Base-by-base conservation (phyloP, 2,797 vertebrate genomes). In the Taeniopygia guttata region DNA sequence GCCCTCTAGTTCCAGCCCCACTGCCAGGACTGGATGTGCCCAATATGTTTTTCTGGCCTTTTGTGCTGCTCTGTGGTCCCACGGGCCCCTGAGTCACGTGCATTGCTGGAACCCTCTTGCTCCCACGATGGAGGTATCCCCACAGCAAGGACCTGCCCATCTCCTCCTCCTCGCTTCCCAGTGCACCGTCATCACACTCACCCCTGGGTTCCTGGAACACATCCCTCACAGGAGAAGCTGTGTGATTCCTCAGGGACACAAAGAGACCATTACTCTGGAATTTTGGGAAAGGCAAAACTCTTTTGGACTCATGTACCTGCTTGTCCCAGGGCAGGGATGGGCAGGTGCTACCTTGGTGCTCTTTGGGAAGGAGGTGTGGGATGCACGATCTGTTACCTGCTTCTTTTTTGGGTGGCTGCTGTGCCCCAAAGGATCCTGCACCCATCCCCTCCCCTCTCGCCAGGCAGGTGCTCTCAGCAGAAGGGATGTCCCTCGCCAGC, bases 381-480 rank as follows among this genome's bases (percentile, higher is more conserved):
- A 51, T 11, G 52, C 32, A 16, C 16, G 16, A 13, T 36, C 27
- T 4, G 0, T 18, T 40, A 17, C 40, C 25, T 27, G 25, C 19
- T 27, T 30, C 34, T 13, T 72, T 59, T 63, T 36, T 0, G 5
- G 59, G 46, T 42, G 76, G 51, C 11, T 26, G 40, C 64, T 23
- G 3, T 5, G 1, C 23, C 66, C 58, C 55, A 8, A 18, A 34
- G 63, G 43, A 46, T 43, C 55, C n/a, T 23, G 54, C 64, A 49
- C 23, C 30, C 49, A 0, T 26, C 13, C 45, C 54, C 54, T 62
- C 79, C 13, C 19, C 85, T 93, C 49, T 93, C 40, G 0, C 93
- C 98, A 99, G 99, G 95, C 98, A 99, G 97, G 98, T 99, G 96
- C 98, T 98, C 42, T 97, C 98, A 91, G 97, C 98, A 1, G 99